Evolutionary conservation across 2,888 invertebrate genomes (phyloP), one percentile per base, ranked within the genome.

Genomic region (Meta bourneti): DNA sequence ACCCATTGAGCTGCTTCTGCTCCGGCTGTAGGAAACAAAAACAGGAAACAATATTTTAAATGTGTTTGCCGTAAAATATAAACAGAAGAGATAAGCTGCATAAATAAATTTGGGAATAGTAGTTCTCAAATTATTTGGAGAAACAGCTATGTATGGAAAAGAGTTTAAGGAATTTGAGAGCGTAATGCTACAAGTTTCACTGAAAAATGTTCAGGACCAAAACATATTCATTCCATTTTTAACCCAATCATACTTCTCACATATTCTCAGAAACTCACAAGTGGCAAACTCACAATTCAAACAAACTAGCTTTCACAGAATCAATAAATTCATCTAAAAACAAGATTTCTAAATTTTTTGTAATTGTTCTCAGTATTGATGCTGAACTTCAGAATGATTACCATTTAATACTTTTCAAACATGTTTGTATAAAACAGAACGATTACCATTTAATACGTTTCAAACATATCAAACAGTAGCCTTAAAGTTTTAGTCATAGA

Each of bases 71-170:
- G 19, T 9, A 16, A 74, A 20, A n/a, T 34, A 20, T n/a, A 20
- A 80, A 87, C n/a, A 87, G 13, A 61, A 84, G 48, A 34, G 34
- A 34, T 34, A 34, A 34, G 4, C 34, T 54, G 6, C 20, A 9
- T 70, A 20, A 52, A 79, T 71, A 72, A 70, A 70, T 80, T 91
- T 91, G 86, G 79, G 69, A 70, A 86, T 79, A 91, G 90, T n/a
- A 91, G 86, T 91, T 91, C 90, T 91, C 90, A 86, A 91, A 82
- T 89, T 82, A 20, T 75, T 19, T 78, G 13, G 34, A 13, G 34
- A 80, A 34, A 34, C 34, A 34, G 1, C 34, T 34, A 34, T 34
- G 1, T 34, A 7, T 77, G 16, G 7, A 80, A 16, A 20, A 69
- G 20, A 81, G 49, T 49, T 49, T 69, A 69, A 11, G 7, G 34